These are phyloP conservation scores for Salmo trutta DNA, from an alignment of 2,797 vertebrate genomes.

Conservation along the genomic window DNA sequence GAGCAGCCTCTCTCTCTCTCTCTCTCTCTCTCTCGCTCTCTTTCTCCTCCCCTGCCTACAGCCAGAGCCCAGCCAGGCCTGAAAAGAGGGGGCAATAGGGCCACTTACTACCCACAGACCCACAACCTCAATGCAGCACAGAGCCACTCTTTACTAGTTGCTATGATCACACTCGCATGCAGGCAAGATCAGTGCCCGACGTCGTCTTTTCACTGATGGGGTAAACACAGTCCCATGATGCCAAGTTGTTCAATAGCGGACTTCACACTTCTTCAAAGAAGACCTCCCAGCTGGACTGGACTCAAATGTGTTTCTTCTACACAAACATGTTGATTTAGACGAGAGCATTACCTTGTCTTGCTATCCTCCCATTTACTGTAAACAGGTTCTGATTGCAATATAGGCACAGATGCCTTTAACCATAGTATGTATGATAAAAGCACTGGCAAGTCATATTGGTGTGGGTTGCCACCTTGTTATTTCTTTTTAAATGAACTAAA, in stretches of 20 bases:
- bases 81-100: neutral
- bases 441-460: neutral
- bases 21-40: neutral
- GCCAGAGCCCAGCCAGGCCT: slow-evolving; percentile 1
- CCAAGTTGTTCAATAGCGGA: neutral
- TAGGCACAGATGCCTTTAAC: neutral
- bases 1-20: slow-evolving; percentile 2
- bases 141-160: slow-evolving; percentile 18
- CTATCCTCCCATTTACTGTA: no score
- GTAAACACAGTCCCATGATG: neutral
- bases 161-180: neutral
- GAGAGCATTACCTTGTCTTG: neutral
- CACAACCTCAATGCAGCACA: slow-evolving; percentile 40
- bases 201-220: neutral
- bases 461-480: neutral
- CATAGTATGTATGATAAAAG: neutral
- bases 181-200: neutral
- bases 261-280: slow-evolving; percentile 16
- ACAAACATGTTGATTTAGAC: slow-evolving; percentile 23
- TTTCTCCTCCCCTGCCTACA: neutral
- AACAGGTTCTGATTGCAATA: no score
- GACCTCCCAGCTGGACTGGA: neutral
- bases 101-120: slow-evolving; percentile 46
- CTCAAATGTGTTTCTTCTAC: slow-evolving; percentile 9
- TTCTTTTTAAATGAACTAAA: slow-evolving; percentile 15